Evolutionary conservation across 2,888 invertebrate genomes (phyloP), one percentile per base, ranked within the genome.

Genomic region (Synergus japonicus): DNA sequence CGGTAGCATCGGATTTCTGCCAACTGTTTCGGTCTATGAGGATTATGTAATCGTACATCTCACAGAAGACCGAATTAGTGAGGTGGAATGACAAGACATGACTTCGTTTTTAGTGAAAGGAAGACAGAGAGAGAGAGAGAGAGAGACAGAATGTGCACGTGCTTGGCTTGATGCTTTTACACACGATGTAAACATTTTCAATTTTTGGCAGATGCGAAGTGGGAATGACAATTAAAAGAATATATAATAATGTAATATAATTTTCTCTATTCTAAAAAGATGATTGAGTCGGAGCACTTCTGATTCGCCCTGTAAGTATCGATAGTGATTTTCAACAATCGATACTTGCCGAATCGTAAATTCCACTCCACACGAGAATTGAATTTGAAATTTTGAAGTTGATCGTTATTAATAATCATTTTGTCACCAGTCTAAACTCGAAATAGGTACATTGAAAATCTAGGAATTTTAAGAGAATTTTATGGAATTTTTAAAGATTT

Each of bases 11-110:
- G 54, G 54, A 49, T 67, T 73, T 54, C 54, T 73, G 73, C 73
- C 73, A 73, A 73, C 73, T 73, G 73, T 67, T 66, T 54, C 22
- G 54, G 54, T 73, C 54, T 73, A 73, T 73, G 49, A 54, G n/a
- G 15, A 73, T 73, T 73, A 73, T 73, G 73, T 73, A 73, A 73
- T 73, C 54, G n/a, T 5, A 54, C 54, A 73, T 73, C 29, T 73
- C 29, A 54, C 54, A 54, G 73, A 22, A 73, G 73, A 54, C 29
- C 73, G 73, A 73, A 37, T 73, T 29, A 73, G 46, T 54, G 54
- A 49, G 54, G 9, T 46, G n/a, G 9, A n/a, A n/a, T 49, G 29
- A 73, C 10, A n/a, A 37, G 54, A 54, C 73, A 41, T 73, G 73
- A 73, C 54, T 73, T 73, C 5, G 37, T 37, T 73, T 73, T 73